phyloP scores from a whole-genome alignment of 2,888 invertebrate genomes.

The Lissonota sp. region DNA sequence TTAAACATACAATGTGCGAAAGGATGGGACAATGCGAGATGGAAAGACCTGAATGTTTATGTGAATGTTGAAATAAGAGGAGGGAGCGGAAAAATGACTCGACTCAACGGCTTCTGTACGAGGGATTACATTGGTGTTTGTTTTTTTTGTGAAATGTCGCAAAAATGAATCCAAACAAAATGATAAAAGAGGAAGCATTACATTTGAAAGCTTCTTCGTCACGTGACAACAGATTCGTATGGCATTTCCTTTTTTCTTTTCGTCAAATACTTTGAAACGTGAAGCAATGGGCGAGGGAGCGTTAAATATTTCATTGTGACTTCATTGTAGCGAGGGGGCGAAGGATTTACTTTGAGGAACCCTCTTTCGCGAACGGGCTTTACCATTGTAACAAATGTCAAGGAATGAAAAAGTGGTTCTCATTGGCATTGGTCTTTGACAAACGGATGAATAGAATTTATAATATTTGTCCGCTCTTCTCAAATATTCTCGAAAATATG shows the following conservation, averaged over 20 bases:
- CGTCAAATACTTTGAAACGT: neutral
- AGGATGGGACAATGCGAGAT: constrained; percentile 1
- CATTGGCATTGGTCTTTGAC: too few species aligned
- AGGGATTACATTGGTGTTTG: constrained; percentile 19
- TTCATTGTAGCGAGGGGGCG: constrained; percentile 52
- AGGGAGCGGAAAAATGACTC: constrained; percentile 17
- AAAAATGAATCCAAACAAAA: constrained; percentile 26
- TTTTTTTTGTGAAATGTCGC: constrained; percentile 3
- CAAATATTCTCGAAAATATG: too few species aligned
- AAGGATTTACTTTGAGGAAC: neutral
- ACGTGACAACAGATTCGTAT: constrained; percentile 22
- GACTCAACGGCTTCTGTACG: neutral
- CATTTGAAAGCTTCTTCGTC: constrained; percentile 25
- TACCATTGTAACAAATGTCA: too few species aligned
- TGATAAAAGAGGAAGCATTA: constrained; percentile 18
- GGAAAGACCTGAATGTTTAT: neutral
- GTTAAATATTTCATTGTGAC: constrained; percentile 65
- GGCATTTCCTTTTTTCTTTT: constrained; percentile 14
- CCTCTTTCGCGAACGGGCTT: too few species aligned
- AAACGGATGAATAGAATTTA: too few species aligned
- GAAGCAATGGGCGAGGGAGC: constrained; percentile 19
- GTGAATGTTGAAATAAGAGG: constrained; percentile 5
- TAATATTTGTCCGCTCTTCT: too few species aligned
- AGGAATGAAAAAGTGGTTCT: too few species aligned
- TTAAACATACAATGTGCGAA: constrained; percentile 27